Evolutionary conservation across 1,140 invertebrate genomes (phyloP).

Genomic region (Lepidurus arcticus): DNA sequence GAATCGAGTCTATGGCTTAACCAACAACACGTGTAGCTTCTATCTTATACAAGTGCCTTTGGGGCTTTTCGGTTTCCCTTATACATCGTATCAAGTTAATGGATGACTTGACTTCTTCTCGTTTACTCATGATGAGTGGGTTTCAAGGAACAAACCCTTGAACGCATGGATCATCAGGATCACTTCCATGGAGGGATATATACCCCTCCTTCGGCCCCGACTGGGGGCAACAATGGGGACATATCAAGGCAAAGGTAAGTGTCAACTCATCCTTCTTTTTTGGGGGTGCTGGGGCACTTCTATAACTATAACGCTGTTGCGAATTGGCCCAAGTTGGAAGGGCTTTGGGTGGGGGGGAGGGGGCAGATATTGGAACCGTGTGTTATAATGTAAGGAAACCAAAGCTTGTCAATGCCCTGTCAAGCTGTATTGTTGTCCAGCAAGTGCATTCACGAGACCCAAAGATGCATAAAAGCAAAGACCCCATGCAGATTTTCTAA

Average conservation of each 20-base stretch:
- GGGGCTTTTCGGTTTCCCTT: conserved; percentile 5
- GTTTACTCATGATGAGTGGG: background rate
- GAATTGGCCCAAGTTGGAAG: background rate
- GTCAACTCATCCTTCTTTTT: conserved; percentile 11
- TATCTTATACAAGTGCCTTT: background rate
- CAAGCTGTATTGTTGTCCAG: conserved; percentile 9
- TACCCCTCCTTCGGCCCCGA: background rate
- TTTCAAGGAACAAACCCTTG: conserved; percentile 19
- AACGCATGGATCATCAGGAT: conserved; percentile 4
- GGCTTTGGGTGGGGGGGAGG: background rate
- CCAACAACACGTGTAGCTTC: background rate
- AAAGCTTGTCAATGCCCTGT: conserved; percentile 21
- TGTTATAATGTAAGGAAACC: conserved; percentile 22
- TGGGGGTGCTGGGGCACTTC: background rate
- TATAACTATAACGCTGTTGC: background rate
- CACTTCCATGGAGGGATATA: conserved; percentile 16
- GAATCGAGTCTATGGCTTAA: background rate
- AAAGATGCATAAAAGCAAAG: conserved; percentile 3
- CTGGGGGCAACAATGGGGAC: conserved; percentile 8
- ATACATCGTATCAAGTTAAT: background rate
- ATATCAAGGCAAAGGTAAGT: conserved; percentile 1
- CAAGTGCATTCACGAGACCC: conserved; percentile 6
- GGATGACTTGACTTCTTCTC: conserved; percentile 7
- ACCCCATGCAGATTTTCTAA: conserved; percentile 10
- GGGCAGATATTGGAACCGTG: conserved; percentile 5